Evolutionary conservation across 1,140 invertebrate genomes (phyloP).

Genomic region (Drosophila elegans): DNA sequence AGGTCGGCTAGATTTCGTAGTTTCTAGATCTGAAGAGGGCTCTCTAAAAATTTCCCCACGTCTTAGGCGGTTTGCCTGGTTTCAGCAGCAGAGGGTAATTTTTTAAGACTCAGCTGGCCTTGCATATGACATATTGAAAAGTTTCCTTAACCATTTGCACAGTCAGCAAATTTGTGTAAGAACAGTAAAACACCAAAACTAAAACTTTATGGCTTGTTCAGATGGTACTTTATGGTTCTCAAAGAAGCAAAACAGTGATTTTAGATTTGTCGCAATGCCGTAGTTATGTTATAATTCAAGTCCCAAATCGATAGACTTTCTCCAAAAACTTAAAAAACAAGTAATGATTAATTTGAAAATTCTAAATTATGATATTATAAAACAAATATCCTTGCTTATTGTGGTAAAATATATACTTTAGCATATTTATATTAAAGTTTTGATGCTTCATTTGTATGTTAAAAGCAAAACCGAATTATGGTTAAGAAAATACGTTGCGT

Average conservation of each 20-base stretch:
- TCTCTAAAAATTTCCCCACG: background rate
- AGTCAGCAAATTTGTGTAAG: slow-evolving; percentile 32
- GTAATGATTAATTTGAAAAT: too few species aligned
- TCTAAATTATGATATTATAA: background rate
- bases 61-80: too few species aligned
- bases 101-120: slow-evolving; percentile 18
- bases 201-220: slow-evolving; percentile 36
- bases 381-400: too few species aligned
- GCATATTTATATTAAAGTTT: too few species aligned
- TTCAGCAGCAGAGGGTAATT: slow-evolving; percentile 7
- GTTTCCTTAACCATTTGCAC: slow-evolving; percentile 29
- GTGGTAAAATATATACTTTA: too few species aligned
- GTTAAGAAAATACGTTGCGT: background rate
- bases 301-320: background rate
- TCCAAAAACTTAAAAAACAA: background rate
- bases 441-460: too few species aligned
- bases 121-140: slow-evolving; percentile 52
- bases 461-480: background rate
- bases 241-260: slow-evolving; percentile 10
- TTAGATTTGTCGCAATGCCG: slow-evolving; percentile 1
- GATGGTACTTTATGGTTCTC: slow-evolving; percentile 39
- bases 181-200: slow-evolving; percentile 21
- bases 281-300: background rate
- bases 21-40: too few species aligned
- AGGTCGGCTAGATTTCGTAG: too few species aligned